These are phyloP conservation scores for Dysidea cf. avara DNA, from an alignment of 37 sponge, comb jelly and placozoan species.

Conservation along the genomic window DNA sequence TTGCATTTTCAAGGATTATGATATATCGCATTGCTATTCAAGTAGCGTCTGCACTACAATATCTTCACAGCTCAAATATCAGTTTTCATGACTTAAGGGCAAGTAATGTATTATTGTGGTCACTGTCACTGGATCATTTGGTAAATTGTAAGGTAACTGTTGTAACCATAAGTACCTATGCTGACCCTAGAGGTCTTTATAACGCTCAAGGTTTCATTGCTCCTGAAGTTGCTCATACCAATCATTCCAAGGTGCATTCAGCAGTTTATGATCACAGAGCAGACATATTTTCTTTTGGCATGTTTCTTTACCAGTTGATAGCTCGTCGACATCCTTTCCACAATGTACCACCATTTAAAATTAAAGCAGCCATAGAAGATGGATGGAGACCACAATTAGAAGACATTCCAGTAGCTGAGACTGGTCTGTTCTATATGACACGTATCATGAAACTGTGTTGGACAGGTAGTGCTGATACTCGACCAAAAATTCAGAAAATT, in stretches of 20 bases:
- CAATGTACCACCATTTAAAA: neutral
- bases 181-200: constrained; percentile 29
- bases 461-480: constrained; percentile 6
- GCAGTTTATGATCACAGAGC: constrained; percentile 31
- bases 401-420: constrained; percentile 2
- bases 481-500: constrained; percentile 10
- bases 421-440: constrained; percentile 20
- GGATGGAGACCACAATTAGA: constrained; percentile 23
- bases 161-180: constrained; percentile 20
- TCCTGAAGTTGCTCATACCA: constrained; percentile 41
- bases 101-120: constrained; percentile 56
- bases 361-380: constrained; percentile 1
- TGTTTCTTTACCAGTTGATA: constrained; percentile 40
- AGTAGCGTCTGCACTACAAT: constrained; percentile 42
- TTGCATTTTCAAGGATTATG: constrained; percentile 18
- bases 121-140: constrained; percentile 22
- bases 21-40: constrained; percentile 50
- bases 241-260: neutral
- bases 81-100: constrained; percentile 52
- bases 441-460: constrained; percentile 44
- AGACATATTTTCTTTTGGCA: constrained; percentile 56
- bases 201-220: constrained; percentile 49
- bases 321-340: constrained; percentile 25
- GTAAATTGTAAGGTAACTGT: constrained; percentile 57
- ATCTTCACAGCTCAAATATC: constrained; percentile 24